Evolutionary conservation across 2,888 invertebrate genomes (phyloP), one percentile per base, ranked within the genome.

Genomic region (Andrena camellia): DNA sequence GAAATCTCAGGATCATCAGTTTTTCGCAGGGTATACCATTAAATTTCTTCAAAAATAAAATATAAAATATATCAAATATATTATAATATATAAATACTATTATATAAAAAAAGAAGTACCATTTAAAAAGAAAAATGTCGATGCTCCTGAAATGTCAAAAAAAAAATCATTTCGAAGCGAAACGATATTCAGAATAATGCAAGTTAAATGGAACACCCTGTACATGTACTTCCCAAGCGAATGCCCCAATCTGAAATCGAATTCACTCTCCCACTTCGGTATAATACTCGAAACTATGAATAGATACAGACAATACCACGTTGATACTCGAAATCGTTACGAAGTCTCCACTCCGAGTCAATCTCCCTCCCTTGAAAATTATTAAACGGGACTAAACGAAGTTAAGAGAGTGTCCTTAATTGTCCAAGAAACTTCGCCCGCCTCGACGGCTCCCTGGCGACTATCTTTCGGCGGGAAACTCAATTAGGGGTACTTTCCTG

Each of bases 381-480:
- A 68, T 68, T 68, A 68, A 68, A 68, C 52, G 67, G 57, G 52
- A 8, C 67, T 8, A 52, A 35, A 68, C 54, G 52, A 68, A 68
- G 67, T 68, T 68, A 54, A 6, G 67, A 23, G 33, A 68, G 67
- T 68, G 52, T 54, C 67, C 33, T 23, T 68, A 68, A 68, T 68
- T 54, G 67, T 33, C 67, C 17, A 54, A 33, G 54, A 29, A 68
- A 68, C 50, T 68, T 68, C 54, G n/a, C 54, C 31, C 50, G 52
- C 13, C 31, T 20, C 52, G 33, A 23, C 67, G 42, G 42, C 17
- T 35, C 26, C 10, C n/a, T 26, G 42, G 70, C 26, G 70, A 26
- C 29, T 29, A 70, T 54, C 33, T 31, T 63, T 50, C 63, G 31
- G 13, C 13, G 8, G 52, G 35, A 54, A 57, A 72, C 50, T 31